Base-by-base conservation (phyloP, 2,113 vertebrate species). In the Rhizomys pruinosus region DNA sequence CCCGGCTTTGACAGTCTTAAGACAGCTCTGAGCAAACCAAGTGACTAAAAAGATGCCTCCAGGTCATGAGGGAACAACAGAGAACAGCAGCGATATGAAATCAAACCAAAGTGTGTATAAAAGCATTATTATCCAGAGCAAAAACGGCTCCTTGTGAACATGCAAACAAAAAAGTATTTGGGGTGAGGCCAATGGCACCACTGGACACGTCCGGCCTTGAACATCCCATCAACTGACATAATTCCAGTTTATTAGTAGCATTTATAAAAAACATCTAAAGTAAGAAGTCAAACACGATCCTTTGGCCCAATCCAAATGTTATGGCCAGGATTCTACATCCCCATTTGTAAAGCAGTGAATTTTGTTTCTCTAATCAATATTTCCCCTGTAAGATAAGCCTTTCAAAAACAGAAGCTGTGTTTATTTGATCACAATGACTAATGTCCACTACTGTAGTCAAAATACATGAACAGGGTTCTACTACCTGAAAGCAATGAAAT, bases 21-120 rank as follows among this genome's bases (percentile, higher is more conserved):
- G 37, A 89, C 16, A 89, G 89, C 44, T 89, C 59, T 66, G 91
- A 79, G 61, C 64, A 94, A 97, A 74, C 61, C 47, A 95, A 90
- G n/a, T 81, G 23, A 96, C 16, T 82, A 11, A 87, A 61, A 95
- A 78, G 34, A 80, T 73, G 78, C 20, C 64, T 44, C 71, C 47
- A 29, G 17, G 13, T 81, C 32, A 77, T 44, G 59, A 86, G 47
- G 16, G 91, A 92, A 52, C 82, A 64, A 39, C 66, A 84, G 81
- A 15, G 91, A 85, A 78, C 20, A 95, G 90, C 22, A 42, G 37
- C 1, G 84, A 94, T 23, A 79, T 7, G 93, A 13, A 84, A 96
- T 69, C 32, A 74, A 89, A 59, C 82, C 27, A 92, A 91, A 76
- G 79, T 66, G 42, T 84, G 79, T 69, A 63, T 27, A 87, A 85